Percentiles rank a stretch among this genome's conserved stretches.
phyloP scores from a whole-genome alignment of 2,888 invertebrate genomes.

The Anaspis maculata region DNA sequence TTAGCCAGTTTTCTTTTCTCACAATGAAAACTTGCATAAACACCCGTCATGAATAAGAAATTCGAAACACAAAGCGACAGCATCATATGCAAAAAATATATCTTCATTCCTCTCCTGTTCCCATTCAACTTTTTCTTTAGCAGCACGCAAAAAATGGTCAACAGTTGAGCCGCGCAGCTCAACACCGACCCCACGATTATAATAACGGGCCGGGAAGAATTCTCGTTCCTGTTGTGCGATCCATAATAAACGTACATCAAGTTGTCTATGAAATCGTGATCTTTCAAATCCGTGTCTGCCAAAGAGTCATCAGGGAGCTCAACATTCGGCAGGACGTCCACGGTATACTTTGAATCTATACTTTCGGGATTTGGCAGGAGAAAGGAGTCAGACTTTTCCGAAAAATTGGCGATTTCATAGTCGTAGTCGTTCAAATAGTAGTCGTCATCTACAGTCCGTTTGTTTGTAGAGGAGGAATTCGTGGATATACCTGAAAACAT shows the following conservation, averaged over 20 bases:
- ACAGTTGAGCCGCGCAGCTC: slow-evolving; percentile 45
- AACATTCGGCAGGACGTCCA: slow-evolving; percentile 44
- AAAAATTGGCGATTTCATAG: too few species aligned
- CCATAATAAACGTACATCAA: slow-evolving; percentile 65
- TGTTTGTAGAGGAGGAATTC: too few species aligned
- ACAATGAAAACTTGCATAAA: slow-evolving; percentile 48
- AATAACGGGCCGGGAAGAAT: slow-evolving; percentile 47
- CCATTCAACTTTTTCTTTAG: slow-evolving; percentile 34
- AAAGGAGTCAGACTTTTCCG: too few species aligned
- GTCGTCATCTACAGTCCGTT: slow-evolving; percentile 8
- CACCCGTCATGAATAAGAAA: slow-evolving; percentile 56
- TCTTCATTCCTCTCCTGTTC: slow-evolving; percentile 41
- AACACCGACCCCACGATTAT: slow-evolving; percentile 41
- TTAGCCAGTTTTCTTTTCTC: too few species aligned
- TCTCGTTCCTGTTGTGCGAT: slow-evolving; percentile 44
- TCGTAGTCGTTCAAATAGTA: too few species aligned
- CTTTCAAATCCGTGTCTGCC: slow-evolving; percentile 57
- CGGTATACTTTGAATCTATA: slow-evolving; percentile 36
- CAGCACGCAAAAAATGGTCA: slow-evolving; percentile 43
- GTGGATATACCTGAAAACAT: slow-evolving; percentile 6
- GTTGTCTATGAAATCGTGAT: slow-evolving; percentile 64
- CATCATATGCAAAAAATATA: slow-evolving; percentile 54
- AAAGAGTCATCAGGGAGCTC: slow-evolving; percentile 56
- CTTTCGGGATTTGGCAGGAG: too few species aligned
- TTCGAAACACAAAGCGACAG: slow-evolving; percentile 54